Percentiles rank a stretch among this genome's conserved stretches.
Evolutionary conservation across 53 echinoderm and acorn worm genomes (phyloP).

Genomic region (Crossaster papposus): DNA sequence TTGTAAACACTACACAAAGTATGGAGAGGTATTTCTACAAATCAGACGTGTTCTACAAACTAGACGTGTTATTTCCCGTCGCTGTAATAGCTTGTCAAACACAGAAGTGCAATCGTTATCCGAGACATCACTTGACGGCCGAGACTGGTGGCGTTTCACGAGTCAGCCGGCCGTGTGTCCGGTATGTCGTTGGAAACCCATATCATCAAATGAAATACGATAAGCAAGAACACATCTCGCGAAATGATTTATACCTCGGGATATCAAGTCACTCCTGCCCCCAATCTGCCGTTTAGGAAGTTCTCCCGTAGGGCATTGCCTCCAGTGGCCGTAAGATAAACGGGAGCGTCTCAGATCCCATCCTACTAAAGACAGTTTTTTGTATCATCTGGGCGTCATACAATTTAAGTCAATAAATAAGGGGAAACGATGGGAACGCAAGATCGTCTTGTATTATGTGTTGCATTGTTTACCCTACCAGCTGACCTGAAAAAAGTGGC

Average conservation of each 20-base stretch:
- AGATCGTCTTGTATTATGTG: background rate
- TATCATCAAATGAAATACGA: constrained; percentile 48
- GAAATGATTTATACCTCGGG: constrained; percentile 36
- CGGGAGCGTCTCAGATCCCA: background rate
- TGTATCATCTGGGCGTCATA: constrained; percentile 14
- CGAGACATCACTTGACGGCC: background rate
- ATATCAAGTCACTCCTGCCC: background rate
- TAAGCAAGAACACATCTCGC: background rate
- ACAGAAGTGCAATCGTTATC: background rate
- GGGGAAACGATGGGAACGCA: background rate
- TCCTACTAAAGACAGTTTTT: constrained; percentile 8
- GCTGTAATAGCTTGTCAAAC: background rate
- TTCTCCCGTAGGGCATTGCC: constrained; percentile 14
- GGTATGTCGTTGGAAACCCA: background rate
- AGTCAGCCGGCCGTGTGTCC: constrained; percentile 22
- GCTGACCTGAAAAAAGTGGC: background rate
- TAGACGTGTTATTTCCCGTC: background rate
- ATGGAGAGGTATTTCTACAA: background rate
- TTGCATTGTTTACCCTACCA: background rate
- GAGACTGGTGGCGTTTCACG: constrained; percentile 16
- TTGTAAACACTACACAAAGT: background rate
- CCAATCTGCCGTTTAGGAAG: constrained; percentile 7
- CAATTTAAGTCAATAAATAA: background rate
- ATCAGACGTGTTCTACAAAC: background rate
- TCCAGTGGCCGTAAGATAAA: constrained; percentile 41